phyloP scores from a whole-genome alignment of 2,113 vertebrate genomes.

The Mastomys natalensis region DNA sequence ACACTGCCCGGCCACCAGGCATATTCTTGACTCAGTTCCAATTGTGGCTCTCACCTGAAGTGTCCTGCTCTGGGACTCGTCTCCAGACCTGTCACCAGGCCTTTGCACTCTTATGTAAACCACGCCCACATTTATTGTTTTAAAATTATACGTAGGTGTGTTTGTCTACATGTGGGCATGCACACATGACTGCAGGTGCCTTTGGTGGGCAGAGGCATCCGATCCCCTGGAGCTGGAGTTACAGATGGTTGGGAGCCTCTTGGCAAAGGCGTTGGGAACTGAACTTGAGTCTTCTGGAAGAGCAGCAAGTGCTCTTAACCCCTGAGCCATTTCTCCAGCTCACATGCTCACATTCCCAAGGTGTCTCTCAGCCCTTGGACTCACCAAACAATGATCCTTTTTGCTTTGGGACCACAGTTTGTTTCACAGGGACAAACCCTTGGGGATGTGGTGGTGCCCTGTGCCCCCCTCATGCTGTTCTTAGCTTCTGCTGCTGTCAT shows the following conservation, averaged over 20 bases:
- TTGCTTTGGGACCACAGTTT: fast-evolving
- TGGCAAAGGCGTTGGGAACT: neutral
- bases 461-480: neutral
- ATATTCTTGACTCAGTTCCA: neutral
- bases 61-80: neutral
- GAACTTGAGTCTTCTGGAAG: neutral
- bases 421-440: neutral
- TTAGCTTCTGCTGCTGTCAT: neutral
- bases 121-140: neutral
- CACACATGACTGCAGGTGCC: too few species aligned
- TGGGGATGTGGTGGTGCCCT: neutral
- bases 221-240: neutral
- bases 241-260: neutral
- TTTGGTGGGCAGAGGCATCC: neutral
- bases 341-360: neutral
- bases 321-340: neutral
- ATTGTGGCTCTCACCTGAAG: neutral
- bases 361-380: neutral
- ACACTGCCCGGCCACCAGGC: too few species aligned
- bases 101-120: neutral
- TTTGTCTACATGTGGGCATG: neutral
- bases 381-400: neutral
- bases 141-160: neutral
- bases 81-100: neutral
- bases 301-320: neutral